Evolutionary conservation across 2,888 invertebrate species (phyloP).

Genomic region (Diaphora mendica): DNA sequence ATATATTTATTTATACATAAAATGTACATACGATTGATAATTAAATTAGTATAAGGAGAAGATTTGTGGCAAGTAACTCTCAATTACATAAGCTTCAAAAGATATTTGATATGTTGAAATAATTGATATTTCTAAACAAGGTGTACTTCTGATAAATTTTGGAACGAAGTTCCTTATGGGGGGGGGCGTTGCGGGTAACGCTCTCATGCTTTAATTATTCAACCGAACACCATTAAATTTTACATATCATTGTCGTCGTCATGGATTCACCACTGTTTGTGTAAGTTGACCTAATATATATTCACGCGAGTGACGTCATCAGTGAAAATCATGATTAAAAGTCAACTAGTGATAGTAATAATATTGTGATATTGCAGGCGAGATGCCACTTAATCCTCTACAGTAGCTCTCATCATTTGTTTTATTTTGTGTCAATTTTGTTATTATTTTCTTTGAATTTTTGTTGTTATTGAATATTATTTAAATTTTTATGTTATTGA

Average conservation of each 20-base stretch:
- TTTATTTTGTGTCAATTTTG: too few relatives aligned
- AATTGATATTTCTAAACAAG: background rate
- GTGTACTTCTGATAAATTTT: too few relatives aligned
- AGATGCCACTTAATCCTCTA: background rate
- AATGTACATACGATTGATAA: conserved; percentile 38
- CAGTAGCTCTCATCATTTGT: background rate
- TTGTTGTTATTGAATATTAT: too few relatives aligned
- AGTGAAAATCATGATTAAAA: too few relatives aligned
- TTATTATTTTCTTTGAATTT: too few relatives aligned
- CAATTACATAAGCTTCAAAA: conserved; percentile 24
- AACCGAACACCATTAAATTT: background rate
- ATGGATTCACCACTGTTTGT: background rate
- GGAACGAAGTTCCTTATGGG: too few relatives aligned
- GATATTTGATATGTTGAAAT: conserved; percentile 26
- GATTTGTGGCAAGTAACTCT: conserved; percentile 27
- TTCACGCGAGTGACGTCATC: background rate
- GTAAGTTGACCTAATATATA: background rate
- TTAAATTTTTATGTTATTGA: too few relatives aligned
- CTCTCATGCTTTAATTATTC: background rate
- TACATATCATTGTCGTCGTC: background rate
- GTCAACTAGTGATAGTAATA: too few relatives aligned
- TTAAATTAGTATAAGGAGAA: conserved; percentile 34
- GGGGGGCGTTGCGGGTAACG: too few relatives aligned
- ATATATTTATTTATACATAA: conserved; percentile 5
- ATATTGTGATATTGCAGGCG: too few relatives aligned